Evolutionary conservation across 2,888 invertebrate species (phyloP).

Genomic region (Rotaria macrura): DNA sequence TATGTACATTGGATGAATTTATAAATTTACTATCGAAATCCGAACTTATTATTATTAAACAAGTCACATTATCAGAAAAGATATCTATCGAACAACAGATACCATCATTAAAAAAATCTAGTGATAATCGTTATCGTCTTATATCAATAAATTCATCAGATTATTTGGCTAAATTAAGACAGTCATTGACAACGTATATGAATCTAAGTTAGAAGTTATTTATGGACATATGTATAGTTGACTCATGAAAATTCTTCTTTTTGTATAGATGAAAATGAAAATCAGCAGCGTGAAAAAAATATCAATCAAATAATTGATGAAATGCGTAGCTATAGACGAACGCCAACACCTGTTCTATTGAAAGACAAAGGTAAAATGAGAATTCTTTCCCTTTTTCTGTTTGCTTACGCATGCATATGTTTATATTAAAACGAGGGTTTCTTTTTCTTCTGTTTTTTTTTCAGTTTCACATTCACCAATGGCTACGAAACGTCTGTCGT

Average conservation of each 20-base stretch:
- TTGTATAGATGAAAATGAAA: neutral
- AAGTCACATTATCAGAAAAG: slow-evolving; percentile 5
- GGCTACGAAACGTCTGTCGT: neutral
- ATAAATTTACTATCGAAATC: neutral
- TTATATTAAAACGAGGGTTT: neutral
- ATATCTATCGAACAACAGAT: neutral
- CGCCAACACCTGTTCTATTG: neutral
- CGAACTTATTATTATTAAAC: neutral
- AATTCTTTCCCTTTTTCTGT: neutral
- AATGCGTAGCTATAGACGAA: neutral
- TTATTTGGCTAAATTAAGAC: neutral
- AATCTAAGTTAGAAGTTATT: neutral
- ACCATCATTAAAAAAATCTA: neutral
- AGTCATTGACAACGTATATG: neutral
- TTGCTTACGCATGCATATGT: neutral
- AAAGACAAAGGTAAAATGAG: neutral
- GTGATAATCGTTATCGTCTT: neutral
- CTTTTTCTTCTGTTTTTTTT: neutral
- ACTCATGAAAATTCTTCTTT: neutral
- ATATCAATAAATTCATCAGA: neutral
- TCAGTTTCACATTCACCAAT: neutral
- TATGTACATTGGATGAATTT: slow-evolving; percentile 18
- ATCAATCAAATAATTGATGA: neutral
- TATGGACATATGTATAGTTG: neutral
- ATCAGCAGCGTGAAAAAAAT: neutral